A percentile compares a stretch with the other conserved stretches of the same genome.
Evolutionary conservation across 2,113 vertebrate genomes (phyloP).

Genomic region (Plestiodon gilberti): DNA sequence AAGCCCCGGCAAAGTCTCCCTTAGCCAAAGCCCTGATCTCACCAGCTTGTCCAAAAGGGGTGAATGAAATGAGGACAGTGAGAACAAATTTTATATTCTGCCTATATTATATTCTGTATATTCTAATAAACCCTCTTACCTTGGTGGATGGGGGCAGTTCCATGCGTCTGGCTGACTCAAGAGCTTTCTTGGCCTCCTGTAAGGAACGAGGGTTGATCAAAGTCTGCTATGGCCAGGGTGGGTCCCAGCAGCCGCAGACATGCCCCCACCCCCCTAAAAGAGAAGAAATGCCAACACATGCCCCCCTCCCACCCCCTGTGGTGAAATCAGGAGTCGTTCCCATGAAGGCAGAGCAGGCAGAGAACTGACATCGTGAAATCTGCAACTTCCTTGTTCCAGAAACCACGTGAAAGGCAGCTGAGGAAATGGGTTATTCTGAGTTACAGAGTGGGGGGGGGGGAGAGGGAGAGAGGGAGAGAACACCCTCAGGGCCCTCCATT

Average conservation of each 20-base stretch:
- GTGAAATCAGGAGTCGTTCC: no score
- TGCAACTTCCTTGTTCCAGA: slow-evolving; percentile 25
- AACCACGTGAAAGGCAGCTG: slow-evolving; percentile 3
- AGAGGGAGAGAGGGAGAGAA: no score
- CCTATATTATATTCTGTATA: no score
- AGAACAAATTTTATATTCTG: no score
- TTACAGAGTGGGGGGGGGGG: background rate
- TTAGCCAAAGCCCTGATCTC: background rate
- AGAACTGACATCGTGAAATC: slow-evolving; percentile 9
- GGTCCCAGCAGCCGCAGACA: background rate
- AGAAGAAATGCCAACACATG: background rate
- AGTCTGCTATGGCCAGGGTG: no score
- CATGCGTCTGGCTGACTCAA: background rate
- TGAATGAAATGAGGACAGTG: no score
- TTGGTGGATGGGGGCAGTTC: background rate
- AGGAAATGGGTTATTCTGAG: background rate
- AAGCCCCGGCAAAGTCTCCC: background rate
- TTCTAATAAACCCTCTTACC: background rate
- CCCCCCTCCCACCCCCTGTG: background rate
- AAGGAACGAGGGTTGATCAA: background rate
- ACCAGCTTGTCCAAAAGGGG: no score
- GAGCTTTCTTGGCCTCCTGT: slow-evolving; percentile 10
- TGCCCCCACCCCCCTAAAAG: background rate
- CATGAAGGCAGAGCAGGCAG: background rate
- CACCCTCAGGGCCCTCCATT: no score